phyloP scores from a whole-genome alignment of 2,113 vertebrate genomes.

The Lamprotornis superbus region DNA sequence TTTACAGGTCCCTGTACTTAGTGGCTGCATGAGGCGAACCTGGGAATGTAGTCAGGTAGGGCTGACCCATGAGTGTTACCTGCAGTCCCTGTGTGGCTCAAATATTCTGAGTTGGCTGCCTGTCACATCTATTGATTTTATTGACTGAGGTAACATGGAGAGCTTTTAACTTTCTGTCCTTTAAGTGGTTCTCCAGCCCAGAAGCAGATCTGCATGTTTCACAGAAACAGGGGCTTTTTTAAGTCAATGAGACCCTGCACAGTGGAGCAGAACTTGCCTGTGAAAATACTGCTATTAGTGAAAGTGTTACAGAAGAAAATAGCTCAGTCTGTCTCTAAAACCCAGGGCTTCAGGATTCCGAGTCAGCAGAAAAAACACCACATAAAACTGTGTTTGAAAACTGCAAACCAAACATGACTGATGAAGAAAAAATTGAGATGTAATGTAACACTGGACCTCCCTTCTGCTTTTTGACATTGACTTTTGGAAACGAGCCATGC shows the following conservation, averaged over 20 bases:
- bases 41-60: background rate
- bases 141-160: background rate
- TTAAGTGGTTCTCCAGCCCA: background rate
- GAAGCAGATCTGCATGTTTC: background rate
- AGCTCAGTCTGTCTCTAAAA: background rate
- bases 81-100: background rate
- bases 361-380: background rate
- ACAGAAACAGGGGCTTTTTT: background rate
- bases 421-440: background rate
- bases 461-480: background rate
- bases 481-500: background rate
- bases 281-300: background rate
- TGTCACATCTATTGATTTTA: background rate
- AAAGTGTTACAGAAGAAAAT: background rate
- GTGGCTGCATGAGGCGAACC: background rate
- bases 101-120: background rate
- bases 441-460: background rate
- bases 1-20: background rate
- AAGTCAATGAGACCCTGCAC: background rate
- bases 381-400: background rate
- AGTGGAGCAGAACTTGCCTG: background rate
- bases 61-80: background rate
- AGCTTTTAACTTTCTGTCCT: background rate
- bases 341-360: background rate
- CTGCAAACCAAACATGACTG: background rate